Conservation (phyloP, 2,888 invertebrate species). For the Trilocha varians region DNA sequence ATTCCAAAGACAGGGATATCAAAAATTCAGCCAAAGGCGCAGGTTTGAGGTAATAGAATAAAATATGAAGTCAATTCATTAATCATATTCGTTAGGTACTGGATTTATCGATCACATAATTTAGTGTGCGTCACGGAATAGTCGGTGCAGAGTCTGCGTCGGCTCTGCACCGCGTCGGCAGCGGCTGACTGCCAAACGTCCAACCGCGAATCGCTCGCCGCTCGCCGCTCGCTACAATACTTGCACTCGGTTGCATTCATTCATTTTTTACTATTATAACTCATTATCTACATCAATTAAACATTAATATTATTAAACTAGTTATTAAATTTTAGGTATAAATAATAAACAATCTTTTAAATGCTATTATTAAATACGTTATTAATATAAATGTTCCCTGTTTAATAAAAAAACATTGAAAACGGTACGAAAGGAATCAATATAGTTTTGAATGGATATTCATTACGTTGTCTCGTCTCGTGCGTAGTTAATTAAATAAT, state of each 20-base stretch:
- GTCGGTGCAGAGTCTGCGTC: slow-evolving; percentile 24
- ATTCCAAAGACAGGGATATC: slow-evolving; percentile 68
- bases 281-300: slow-evolving; percentile 72
- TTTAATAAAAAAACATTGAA: slow-evolving; percentile 73
- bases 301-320: slow-evolving; percentile 71
- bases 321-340: slow-evolving; percentile 74
- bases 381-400: slow-evolving; percentile 75
- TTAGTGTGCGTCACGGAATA: slow-evolving; percentile 42
- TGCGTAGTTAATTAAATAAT: slow-evolving; percentile 72
- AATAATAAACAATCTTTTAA: slow-evolving; percentile 75
- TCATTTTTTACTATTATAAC: slow-evolving; percentile 68
- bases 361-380: slow-evolving; percentile 75
- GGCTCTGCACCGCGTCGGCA: slow-evolving; percentile 18
- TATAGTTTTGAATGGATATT: slow-evolving; percentile 71
- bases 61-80: slow-evolving; percentile 72
- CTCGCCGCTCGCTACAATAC: slow-evolving; percentile 10
- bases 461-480: slow-evolving; percentile 46
- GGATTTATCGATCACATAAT: slow-evolving; percentile 55
- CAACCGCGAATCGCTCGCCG: slow-evolving; percentile 6
- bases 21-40: slow-evolving; percentile 65
- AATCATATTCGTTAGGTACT: slow-evolving; percentile 70
- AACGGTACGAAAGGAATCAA: slow-evolving; percentile 73
- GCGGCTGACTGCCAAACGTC: slow-evolving; percentile 8
- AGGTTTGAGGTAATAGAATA: slow-evolving; percentile 70
- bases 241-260: slow-evolving; percentile 53